Base-by-base conservation (phyloP, 2,113 vertebrate species). In the Sinocyclocheilus anshuiensis region DNA sequence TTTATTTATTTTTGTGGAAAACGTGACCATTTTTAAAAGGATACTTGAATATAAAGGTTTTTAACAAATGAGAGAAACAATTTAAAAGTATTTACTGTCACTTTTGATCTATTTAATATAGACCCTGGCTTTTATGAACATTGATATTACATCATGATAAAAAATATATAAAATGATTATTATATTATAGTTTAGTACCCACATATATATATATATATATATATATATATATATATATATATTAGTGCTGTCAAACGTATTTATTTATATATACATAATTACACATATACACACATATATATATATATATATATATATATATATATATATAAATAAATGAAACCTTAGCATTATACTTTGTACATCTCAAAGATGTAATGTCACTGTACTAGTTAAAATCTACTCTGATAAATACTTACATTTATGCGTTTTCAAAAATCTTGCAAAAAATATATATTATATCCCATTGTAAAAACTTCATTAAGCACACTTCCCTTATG, bases 401-500 rank as follows among this genome's bases (percentile, higher is more conserved):
- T 72, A 36, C 69, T 72, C 33, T 36, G 67, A 36, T 69, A 72
- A 72, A 72, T 74, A 6, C 4, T 39, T 39, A 1, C 1, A 13
- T 75, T 75, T 45, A 15, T n/a, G n/a, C 39, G 12, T 42, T 42
- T 42, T 22, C 36, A 75, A 45, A 2, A 45, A 45, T 24, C 11
- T 39, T 11, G 33, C 67, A 39, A 72, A 13, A 45, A 48, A 55
- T 16, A 42, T 0, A 22, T 3, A 61, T n/a, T 16, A 24, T 79
- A 42, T 61, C 26, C 18, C 77, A 24, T 63, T 42, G 1, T 24
- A n/a, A 20, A 42, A 63, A 29, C n/a, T 6, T 75, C 4, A 75
- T 59, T 75, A 59, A 24, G 63, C 42, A 83, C 24, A 2, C 55
- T 84, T 55, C 57, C 53, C 22, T 57, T 61, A 63, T 76, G 71